Evolutionary conservation across 2,888 invertebrate species (phyloP).

Genomic region (Drosophila ochracea): DNA sequence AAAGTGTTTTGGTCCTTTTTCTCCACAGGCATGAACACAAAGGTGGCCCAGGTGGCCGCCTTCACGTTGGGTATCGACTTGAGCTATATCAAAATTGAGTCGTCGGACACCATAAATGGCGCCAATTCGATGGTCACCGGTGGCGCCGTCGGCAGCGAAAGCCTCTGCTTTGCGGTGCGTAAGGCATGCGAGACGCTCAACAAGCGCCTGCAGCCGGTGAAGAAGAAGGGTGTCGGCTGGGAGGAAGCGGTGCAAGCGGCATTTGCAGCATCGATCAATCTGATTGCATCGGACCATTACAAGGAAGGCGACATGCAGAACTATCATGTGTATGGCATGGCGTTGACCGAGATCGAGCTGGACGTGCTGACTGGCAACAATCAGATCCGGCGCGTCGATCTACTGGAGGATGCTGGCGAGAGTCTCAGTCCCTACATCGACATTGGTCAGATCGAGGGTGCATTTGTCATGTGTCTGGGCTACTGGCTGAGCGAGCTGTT

Average conservation of each 20-base stretch:
- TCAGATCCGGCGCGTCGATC: slow-evolving; percentile 88
- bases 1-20: too few species aligned
- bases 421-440: slow-evolving; percentile 91
- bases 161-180: slow-evolving; percentile 87
- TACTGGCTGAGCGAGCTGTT: slow-evolving; percentile 91
- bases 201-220: slow-evolving; percentile 87
- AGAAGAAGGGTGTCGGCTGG: slow-evolving; percentile 86
- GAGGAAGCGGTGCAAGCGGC: slow-evolving; percentile 81
- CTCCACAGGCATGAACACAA: slow-evolving; percentile 86
- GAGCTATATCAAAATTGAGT: slow-evolving; percentile 87
- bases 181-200: slow-evolving; percentile 89
- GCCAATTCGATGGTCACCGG: slow-evolving; percentile 90
- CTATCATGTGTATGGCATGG: slow-evolving; percentile 89
- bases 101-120: slow-evolving; percentile 87
- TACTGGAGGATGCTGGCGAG: slow-evolving; percentile 90
- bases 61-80: slow-evolving; percentile 89
- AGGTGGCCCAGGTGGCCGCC: slow-evolving; percentile 91
- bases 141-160: slow-evolving; percentile 90
- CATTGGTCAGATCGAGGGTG: slow-evolving; percentile 92
- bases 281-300: slow-evolving; percentile 88
- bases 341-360: slow-evolving; percentile 90
- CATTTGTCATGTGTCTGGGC: slow-evolving; percentile 91
- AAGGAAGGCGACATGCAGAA: slow-evolving; percentile 86
- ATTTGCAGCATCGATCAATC: slow-evolving; percentile 84
- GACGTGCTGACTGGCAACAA: slow-evolving; percentile 92